phyloP scores from a whole-genome alignment of 1,140 invertebrate species.

The Holcopasites calliopsidis region DNA sequence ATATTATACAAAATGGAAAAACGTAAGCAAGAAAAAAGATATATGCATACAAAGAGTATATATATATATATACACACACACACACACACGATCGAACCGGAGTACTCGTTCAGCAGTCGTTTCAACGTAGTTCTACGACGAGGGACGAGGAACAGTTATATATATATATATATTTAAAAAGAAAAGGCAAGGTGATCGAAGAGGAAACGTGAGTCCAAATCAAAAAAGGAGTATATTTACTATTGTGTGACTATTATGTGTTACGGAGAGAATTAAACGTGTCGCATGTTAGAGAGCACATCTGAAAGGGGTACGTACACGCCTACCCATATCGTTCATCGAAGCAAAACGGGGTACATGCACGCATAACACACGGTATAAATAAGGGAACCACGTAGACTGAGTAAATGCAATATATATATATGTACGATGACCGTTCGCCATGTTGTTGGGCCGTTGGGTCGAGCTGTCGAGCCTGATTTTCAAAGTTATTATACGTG shows the following conservation, averaged over 20 bases:
- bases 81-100: slow-evolving; percentile 52
- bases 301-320: slow-evolving; percentile 23
- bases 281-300: slow-evolving; percentile 49
- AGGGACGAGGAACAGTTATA: slow-evolving; percentile 47
- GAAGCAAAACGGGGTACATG: slow-evolving; percentile 35
- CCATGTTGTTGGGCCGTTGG: slow-evolving; percentile 76
- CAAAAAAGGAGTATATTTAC: slow-evolving; percentile 63
- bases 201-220: slow-evolving; percentile 54
- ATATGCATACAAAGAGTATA: slow-evolving; percentile 56
- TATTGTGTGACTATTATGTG: slow-evolving; percentile 61
- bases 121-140: slow-evolving; percentile 45
- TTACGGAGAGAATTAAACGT: slow-evolving; percentile 60
- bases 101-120: slow-evolving; percentile 44
- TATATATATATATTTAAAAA: slow-evolving; percentile 8
- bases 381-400: slow-evolving; percentile 78
- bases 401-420: slow-evolving; percentile 81
- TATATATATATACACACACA: too few relatives aligned
- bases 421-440: slow-evolving; percentile 76
- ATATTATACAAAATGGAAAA: slow-evolving; percentile 45
- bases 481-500: too few relatives aligned
- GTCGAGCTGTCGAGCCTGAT: slow-evolving; percentile 65
- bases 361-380: slow-evolving; percentile 57
- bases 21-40: slow-evolving; percentile 8
- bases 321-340: slow-evolving; percentile 18
- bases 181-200: neutral